phyloP scores from a whole-genome alignment of 1,140 invertebrate species.

The Sycophila sp. region DNA sequence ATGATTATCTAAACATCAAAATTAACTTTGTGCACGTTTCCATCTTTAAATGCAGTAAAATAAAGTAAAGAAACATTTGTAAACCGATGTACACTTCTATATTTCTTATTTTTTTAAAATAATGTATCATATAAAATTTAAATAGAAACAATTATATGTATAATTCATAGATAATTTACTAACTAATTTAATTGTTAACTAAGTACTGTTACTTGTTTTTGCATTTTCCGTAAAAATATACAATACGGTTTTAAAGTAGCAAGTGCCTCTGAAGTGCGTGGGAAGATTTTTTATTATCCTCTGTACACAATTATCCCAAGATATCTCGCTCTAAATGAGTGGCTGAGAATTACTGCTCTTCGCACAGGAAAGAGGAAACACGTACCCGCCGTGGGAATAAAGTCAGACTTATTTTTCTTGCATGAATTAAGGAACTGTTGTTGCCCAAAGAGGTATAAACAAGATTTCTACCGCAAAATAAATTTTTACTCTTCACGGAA shows the following conservation, averaged over 20 bases:
- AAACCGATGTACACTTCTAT: too few species aligned
- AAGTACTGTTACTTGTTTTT: conserved; percentile 1
- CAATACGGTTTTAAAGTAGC: neutral
- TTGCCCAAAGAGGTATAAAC: conserved; percentile 20
- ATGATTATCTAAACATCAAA: too few species aligned
- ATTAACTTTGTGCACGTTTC: too few species aligned
- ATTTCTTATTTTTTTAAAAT: too few species aligned
- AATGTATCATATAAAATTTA: too few species aligned
- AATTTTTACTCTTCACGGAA: neutral
- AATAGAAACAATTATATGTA: too few species aligned
- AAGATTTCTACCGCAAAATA: neutral
- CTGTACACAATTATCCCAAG: conserved; percentile 45
- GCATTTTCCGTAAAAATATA: conserved; percentile 7
- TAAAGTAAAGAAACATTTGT: too few species aligned
- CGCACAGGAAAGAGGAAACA: conserved; percentile 48
- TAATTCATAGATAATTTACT: too few species aligned
- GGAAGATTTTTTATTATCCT: conserved; percentile 45
- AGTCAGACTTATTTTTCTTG: conserved; percentile 45
- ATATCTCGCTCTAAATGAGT: conserved; percentile 44
- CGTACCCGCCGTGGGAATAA: conserved; percentile 44
- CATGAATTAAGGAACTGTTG: conserved; percentile 35
- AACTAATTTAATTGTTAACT: too few species aligned
- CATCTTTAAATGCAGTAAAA: too few species aligned
- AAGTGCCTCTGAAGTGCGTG: conserved; percentile 33
- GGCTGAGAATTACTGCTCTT: conserved; percentile 45